These are phyloP conservation scores for Eulemur rufifrons DNA, from an alignment of 2,113 vertebrate species.

Conservation along the genomic window DNA sequence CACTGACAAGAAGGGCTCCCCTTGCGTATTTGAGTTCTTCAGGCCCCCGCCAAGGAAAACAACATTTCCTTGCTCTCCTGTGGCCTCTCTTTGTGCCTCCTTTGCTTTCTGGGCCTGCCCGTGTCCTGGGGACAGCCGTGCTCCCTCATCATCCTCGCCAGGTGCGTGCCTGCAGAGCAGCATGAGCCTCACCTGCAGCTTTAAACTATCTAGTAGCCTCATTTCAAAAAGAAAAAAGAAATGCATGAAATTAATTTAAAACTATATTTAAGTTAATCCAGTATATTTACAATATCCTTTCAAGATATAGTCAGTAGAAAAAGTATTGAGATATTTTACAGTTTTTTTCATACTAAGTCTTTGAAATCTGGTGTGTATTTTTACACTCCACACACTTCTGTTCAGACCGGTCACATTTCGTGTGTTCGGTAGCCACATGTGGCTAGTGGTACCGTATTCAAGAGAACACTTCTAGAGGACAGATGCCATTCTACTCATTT, in stretches of 20 bases:
- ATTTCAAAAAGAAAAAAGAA: not conserved
- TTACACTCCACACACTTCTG: accelerated
- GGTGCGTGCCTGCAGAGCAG: not conserved
- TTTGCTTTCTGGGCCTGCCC: accelerated
- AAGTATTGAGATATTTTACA: not conserved
- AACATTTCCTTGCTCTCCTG: not conserved
- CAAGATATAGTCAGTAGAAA: not conserved
- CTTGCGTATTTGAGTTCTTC: accelerated
- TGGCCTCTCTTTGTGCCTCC: not conserved
- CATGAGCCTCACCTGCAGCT: accelerated
- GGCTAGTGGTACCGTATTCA: accelerated
- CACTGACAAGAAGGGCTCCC: not conserved
- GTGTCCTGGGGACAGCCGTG: not conserved
- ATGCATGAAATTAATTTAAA: not conserved
- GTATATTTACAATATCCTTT: not conserved
- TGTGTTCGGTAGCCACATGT: accelerated
- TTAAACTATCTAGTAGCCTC: not conserved
- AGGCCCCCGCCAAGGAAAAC: too few relatives aligned
- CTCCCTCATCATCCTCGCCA: not conserved
- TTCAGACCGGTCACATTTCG: not conserved
- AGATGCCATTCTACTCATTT: accelerated
- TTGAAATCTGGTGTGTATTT: not conserved
- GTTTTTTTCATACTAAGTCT: not conserved
- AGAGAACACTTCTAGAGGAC: accelerated
- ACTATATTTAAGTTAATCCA: not conserved